Base-by-base conservation (phyloP, 2,113 vertebrate species). In the Suricata suricatta region DNA sequence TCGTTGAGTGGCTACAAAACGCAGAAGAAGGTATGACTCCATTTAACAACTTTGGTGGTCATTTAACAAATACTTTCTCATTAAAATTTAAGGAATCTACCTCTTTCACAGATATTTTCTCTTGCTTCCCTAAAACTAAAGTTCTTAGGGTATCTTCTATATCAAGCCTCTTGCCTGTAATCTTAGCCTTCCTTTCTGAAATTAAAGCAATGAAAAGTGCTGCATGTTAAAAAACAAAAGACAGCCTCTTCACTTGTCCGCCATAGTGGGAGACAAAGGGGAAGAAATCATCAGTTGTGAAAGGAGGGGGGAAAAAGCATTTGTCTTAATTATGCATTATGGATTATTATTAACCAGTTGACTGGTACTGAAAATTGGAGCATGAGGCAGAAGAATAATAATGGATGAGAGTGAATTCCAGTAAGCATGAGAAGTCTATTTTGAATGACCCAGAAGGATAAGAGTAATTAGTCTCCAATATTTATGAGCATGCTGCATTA, bases 1-100 rank as follows among this genome's bases (percentile, higher is more conserved):
- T 99, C 97, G 99, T 99, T 29, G 99, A 99, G 97, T 99, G 99
- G 99, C 98, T 99, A 88, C 99, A 99, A 97, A 99, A 99, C 0
- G 99, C 99, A 94, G 99, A 99, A 98, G 99, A 99, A 99, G 99
- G 99, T 99, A 99, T 6, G 68, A 23, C 33, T 95, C 83, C 33
- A 13, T 86, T 81, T 96, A 38, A 86, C 19, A n/a, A 12, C 33
- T 5, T 10, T 31, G 72, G 19, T 47, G 25, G 35, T 3, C 38
- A n/a, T 35, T 87, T 31, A 38, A 3, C 71, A 69, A 80, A 71
- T 35, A 2, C 31, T 82, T 79, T 68, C 31, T 93, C 29, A 17
- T 29, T 82, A 7, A 52, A 19, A 17, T 72, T 71, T 29, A 81
- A 82, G 6, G n/a, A 52, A 60, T 15, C 35, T 60, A 3, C 31